Base-by-base conservation (phyloP, 2,888 invertebrate species). In the Drosophila nigritarsus region DNA sequence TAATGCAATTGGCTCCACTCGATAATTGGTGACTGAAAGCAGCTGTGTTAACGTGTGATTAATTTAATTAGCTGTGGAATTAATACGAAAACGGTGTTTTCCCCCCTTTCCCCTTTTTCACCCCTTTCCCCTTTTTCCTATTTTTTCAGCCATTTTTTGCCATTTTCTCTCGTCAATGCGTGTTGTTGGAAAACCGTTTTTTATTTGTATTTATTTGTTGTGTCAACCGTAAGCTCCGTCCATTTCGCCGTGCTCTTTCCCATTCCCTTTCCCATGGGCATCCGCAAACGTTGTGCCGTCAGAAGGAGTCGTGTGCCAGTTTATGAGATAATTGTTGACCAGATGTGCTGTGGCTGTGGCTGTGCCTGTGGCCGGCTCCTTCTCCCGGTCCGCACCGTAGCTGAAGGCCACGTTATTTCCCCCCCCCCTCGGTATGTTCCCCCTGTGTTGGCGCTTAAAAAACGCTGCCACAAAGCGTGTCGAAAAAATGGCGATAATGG, bases 311-410 rank as follows among this genome's bases (percentile, higher is more conserved):
- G 59, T 73, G 65, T 50, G 71, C 61, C 65, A 69, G 63, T 65
- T 75, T 73, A 66, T 69, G 55, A 78, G 75, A 80, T 80, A 80
- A 80, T 80, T 80, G 80, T 60, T 70, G 74, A 60, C 68, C 77
- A 72, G 56, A 76, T 73, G 74, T 53, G 58, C 40, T 49, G 58
- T 29, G 36, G 60, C 62, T 58, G 58, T 24, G 42, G 60, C 62
- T 58, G 58, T 24, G 42, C n/a, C 54, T 55, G 53, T 48, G 45
- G 60, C 34, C 50, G 56, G 50, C 3, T 45, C 45, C 20, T 7
- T 7, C 7, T 24, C 45, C 4, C 15, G 38, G 2, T 29, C 3
- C 13, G 15, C 8, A 8, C 42, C 42, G 20, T 42, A n/a, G 2
- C 42, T 20, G n/a, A 27, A 24, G 13, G 53, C 34, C 29, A 18